Conservation (phyloP, 2,113 vertebrate species). For the Lophius piscatorius region DNA sequence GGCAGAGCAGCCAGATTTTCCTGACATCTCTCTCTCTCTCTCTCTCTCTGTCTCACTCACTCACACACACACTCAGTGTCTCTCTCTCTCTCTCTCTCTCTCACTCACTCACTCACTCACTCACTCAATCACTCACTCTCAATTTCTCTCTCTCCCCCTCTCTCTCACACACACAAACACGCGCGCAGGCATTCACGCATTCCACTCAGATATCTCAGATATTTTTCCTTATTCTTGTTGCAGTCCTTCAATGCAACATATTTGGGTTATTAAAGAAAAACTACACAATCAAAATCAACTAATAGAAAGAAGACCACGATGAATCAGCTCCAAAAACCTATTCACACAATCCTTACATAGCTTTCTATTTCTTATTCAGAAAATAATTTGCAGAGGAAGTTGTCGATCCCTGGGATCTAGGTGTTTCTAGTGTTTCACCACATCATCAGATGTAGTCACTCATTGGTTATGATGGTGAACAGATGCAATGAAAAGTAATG, state of each 20-base stretch:
- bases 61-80: not conserved
- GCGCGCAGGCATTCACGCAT: too few species aligned
- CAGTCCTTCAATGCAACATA: too few species aligned
- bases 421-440: not conserved
- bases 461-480: not conserved
- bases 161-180: not conserved
- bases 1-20: conserved; percentile 36
- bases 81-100: not conserved
- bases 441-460: not conserved
- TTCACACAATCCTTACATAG: too few species aligned
- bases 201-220: too few species aligned
- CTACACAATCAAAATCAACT: too few species aligned
- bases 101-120: not conserved
- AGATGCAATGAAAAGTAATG: not conserved
- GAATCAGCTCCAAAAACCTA: too few species aligned
- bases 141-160: not conserved
- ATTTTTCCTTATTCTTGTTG: too few species aligned
- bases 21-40: conserved; percentile 34
- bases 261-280: too few species aligned
- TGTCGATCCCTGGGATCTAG: too few species aligned
- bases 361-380: too few species aligned
- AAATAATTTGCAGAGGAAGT: too few species aligned
- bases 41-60: conserved; percentile 15
- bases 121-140: not conserved
- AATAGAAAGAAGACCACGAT: too few species aligned